Evolutionary conservation across 1,140 invertebrate species (phyloP).

Genomic region (Ectropis grisescens): DNA sequence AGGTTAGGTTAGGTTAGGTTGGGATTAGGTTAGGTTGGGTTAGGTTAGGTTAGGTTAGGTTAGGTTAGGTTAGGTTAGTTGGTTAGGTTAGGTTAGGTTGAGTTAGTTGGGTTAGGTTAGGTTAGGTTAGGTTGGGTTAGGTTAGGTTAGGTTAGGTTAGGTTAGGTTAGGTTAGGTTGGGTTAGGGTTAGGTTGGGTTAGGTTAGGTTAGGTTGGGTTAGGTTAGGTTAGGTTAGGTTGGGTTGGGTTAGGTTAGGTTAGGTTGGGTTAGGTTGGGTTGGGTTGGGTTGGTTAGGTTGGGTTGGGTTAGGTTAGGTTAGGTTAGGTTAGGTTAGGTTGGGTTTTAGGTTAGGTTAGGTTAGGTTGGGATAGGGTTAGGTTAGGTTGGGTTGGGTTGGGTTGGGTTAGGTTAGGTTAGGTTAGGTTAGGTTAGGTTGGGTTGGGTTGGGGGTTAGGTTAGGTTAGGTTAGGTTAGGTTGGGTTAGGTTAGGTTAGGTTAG

Average conservation of each 20-base stretch:
- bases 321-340: constrained; percentile 10
- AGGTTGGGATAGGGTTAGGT: constrained; percentile 7
- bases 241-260: constrained; percentile 6
- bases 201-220: constrained; percentile 8
- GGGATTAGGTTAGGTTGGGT: constrained; percentile 22
- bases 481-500: constrained; percentile 2
- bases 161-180: constrained; percentile 10
- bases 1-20: constrained; percentile 26
- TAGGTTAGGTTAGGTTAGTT: constrained; percentile 30
- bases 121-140: too few relatives aligned
- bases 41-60: constrained; percentile 22
- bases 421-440: constrained; percentile 9
- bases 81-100: too few relatives aligned
- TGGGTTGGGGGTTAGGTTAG: too few relatives aligned
- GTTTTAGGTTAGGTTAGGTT: too few relatives aligned
- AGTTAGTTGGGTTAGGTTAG: too few relatives aligned
- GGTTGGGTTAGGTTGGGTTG: constrained; percentile 4
- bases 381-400: constrained; percentile 1
- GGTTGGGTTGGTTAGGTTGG: too few relatives aligned
- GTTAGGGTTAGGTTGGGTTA: constrained; percentile 8
- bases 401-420: constrained; percentile 6
- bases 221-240: constrained; percentile 5
- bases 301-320: constrained; percentile 2
- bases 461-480: constrained; percentile 9
- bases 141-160: too few relatives aligned